phyloP scores from a whole-genome alignment of 2,113 vertebrate species.

The Hydrochoerus hydrochaeris region DNA sequence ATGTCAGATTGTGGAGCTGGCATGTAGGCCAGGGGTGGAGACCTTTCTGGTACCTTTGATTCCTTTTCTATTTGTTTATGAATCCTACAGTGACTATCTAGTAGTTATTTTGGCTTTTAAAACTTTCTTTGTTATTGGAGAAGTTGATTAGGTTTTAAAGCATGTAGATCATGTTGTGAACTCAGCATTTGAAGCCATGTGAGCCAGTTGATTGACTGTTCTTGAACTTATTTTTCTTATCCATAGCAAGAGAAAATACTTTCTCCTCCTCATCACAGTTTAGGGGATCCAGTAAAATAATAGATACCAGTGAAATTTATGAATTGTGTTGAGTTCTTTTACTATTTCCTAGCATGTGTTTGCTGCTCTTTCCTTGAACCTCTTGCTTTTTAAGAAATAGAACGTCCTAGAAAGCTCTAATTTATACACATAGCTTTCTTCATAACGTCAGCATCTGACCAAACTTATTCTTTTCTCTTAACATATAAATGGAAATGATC shows the following conservation, averaged over 20 bases:
- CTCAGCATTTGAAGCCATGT: background rate
- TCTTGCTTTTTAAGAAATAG: conserved; percentile 3
- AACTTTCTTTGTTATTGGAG: background rate
- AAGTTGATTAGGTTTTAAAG: background rate
- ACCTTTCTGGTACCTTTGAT: background rate
- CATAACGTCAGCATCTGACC: background rate
- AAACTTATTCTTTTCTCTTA: background rate
- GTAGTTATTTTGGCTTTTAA: background rate
- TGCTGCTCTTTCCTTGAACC: background rate
- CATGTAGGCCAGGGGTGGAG: background rate
- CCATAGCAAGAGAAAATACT: background rate
- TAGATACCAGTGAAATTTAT: background rate
- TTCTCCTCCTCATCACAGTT: background rate
- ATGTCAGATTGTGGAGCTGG: background rate
- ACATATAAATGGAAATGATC: background rate
- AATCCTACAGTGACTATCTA: background rate
- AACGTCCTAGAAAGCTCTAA: conserved; percentile 4
- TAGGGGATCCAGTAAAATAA: background rate
- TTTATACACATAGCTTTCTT: background rate
- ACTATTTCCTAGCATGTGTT: background rate
- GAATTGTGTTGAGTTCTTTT: background rate
- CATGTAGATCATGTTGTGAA: background rate
- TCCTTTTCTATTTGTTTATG: background rate
- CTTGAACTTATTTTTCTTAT: conserved; percentile 20
- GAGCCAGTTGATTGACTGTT: background rate